A percentile compares a stretch with the other conserved stretches of the same genome.
These are phyloP conservation scores for Apostichopus californicus DNA, from an alignment of 35 echinoderm and acorn worm species.

Conservation along the genomic window DNA sequence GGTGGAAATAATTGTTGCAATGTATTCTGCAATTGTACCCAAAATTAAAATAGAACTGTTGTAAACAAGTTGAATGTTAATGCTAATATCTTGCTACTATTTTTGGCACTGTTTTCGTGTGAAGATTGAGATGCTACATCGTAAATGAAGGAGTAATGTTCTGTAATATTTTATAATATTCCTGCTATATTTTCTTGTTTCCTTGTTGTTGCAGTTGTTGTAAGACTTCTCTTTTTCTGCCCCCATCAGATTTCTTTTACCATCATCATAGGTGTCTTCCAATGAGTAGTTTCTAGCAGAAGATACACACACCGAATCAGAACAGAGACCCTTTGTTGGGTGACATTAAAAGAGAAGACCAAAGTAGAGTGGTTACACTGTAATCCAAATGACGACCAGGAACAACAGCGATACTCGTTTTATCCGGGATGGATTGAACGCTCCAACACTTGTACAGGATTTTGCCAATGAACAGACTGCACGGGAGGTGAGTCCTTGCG, in stretches of 20 bases:
- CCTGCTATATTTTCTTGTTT: no score
- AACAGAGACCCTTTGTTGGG: not conserved
- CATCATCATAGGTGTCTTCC: slow-evolving; percentile 47
- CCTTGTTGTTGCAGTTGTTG: no score
- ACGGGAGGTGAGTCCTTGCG: slow-evolving; percentile 51
- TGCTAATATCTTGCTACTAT: no score
- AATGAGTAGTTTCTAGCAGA: slow-evolving; percentile 19
- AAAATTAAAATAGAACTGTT: no score
- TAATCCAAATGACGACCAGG: not conserved
- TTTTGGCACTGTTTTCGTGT: no score
- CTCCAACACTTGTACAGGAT: slow-evolving; percentile 18
- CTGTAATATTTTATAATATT: no score
- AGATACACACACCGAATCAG: not conserved
- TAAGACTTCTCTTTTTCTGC: not conserved
- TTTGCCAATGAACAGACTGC: slow-evolving; percentile 17
- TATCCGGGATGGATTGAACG: not conserved
- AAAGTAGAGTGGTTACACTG: not conserved
- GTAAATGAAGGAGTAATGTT: no score
- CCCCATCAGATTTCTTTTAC: slow-evolving; percentile 10
- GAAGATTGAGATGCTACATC: no score
- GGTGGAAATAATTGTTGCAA: no score
- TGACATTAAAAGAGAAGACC: not conserved
- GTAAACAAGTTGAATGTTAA: no score
- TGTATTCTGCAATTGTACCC: no score
- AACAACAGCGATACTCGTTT: not conserved